Conservation (phyloP, 1,140 invertebrate species). For the Dreissena polymorpha region DNA sequence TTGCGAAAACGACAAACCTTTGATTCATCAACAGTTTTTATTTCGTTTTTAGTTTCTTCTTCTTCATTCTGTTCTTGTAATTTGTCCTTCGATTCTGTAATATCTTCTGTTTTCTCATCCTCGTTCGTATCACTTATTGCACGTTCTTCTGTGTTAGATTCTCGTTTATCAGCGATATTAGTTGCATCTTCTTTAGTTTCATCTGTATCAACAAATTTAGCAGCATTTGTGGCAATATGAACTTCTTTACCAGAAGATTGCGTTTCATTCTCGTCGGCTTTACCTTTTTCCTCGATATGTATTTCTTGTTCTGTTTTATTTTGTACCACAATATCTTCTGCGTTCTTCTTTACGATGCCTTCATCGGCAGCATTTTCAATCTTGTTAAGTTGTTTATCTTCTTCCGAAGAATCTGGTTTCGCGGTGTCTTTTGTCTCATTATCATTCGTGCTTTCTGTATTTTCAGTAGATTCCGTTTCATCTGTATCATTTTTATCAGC, state of each 20-base stretch:
- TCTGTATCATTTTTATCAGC: too few relatives aligned
- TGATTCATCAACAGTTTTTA: constrained; percentile 13
- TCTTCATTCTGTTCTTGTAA: constrained; percentile 14
- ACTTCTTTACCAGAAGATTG: not conserved
- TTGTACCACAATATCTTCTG: not conserved
- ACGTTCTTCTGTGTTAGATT: not conserved
- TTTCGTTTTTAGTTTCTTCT: constrained; percentile 14
- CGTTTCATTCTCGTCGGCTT: not conserved
- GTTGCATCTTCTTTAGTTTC: constrained; percentile 24
- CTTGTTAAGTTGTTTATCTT: not conserved
- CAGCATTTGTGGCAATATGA: not conserved
- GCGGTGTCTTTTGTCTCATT: not conserved
- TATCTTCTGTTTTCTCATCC: not conserved
- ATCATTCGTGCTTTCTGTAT: not conserved
- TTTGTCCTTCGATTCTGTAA: not conserved
- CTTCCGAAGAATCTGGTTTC: not conserved
- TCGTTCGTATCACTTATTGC: not conserved
- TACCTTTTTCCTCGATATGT: not conserved
- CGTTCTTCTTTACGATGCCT: not conserved
- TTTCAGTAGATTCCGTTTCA: too few relatives aligned
- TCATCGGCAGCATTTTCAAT: not conserved
- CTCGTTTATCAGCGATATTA: not conserved
- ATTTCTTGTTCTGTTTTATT: constrained; percentile 9
- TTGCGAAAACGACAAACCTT: not conserved
- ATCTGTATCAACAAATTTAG: not conserved